These are phyloP conservation scores for Cyclopterus lumpus DNA, from an alignment of 2,797 vertebrate genomes.

Conservation along the genomic window DNA sequence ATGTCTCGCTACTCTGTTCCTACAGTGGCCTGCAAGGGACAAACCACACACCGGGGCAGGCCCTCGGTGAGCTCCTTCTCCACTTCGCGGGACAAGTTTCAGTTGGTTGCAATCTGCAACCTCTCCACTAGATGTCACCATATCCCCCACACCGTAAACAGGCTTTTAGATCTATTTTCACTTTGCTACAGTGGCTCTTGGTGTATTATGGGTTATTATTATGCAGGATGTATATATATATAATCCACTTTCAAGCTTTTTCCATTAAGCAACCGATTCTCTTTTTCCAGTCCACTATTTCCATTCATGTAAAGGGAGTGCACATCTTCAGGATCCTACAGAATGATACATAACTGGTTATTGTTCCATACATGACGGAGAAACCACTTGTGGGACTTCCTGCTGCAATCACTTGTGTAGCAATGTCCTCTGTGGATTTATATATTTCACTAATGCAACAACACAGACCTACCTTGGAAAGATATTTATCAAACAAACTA, in stretches of 20 bases:
- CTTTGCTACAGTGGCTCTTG: not conserved
- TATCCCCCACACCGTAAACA: not conserved
- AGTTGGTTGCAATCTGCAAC: not conserved
- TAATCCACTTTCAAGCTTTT: not conserved
- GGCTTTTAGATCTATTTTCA: not conserved
- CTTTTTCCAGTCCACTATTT: not conserved
- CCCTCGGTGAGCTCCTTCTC: not conserved
- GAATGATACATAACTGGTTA: not conserved
- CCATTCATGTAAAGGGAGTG: not conserved
- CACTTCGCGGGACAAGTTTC: not conserved
- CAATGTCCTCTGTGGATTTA: not conserved
- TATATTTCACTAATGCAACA: not conserved
- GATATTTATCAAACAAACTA: not conserved
- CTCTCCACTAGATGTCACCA: not conserved
- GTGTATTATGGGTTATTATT: not conserved
- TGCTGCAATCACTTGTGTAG: not conserved
- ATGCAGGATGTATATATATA: not conserved
- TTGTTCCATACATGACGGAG: not conserved
- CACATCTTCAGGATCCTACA: not conserved
- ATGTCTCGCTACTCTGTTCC: too few relatives aligned
- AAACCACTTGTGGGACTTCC: not conserved
- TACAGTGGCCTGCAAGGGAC: too few relatives aligned
- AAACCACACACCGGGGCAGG: too few relatives aligned
- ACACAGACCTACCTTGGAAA: not conserved
- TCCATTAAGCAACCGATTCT: not conserved